A percentile compares a stretch with the other conserved stretches of the same genome.
Conservation (phyloP, 1,140 invertebrate genomes). For the Drosophila santomea region DNA sequence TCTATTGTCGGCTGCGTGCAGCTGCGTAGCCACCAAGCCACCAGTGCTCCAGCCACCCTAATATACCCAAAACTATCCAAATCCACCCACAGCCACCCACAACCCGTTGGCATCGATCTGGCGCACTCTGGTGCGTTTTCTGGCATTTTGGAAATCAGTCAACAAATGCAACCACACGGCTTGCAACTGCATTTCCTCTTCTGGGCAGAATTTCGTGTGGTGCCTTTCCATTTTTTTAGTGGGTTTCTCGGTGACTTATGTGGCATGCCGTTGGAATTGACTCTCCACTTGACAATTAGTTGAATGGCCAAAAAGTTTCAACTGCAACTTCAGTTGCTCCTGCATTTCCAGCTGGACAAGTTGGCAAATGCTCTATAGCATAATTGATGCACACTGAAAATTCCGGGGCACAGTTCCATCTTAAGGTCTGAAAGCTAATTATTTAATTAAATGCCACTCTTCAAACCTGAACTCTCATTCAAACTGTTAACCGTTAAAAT, state of each 20-base stretch:
- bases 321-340: slow-evolving; percentile 41
- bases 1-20: slow-evolving; percentile 66
- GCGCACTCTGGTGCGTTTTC: slow-evolving; percentile 31
- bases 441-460: not conserved
- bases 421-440: no score
- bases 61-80: slow-evolving; percentile 11
- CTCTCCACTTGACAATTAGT: slow-evolving; percentile 60
- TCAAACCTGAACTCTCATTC: not conserved
- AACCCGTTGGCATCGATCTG: slow-evolving; percentile 5
- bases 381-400: slow-evolving; percentile 12
- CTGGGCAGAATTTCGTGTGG: slow-evolving; percentile 38
- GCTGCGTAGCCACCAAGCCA: slow-evolving; percentile 16
- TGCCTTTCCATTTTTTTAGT: slow-evolving; percentile 8
- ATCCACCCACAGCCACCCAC: not conserved
- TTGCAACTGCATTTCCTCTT: slow-evolving; percentile 39
- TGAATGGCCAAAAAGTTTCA: slow-evolving; percentile 56
- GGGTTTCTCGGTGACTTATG: slow-evolving; percentile 41
- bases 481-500: no score
- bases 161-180: slow-evolving; percentile 56
- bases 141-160: slow-evolving; percentile 68
- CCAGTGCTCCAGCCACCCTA: slow-evolving; percentile 6
- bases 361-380: slow-evolving; percentile 26
- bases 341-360: slow-evolving; percentile 25
- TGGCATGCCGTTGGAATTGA: slow-evolving; percentile 33
- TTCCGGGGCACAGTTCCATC: no score